Evolutionary conservation across 1,140 invertebrate species (phyloP), one percentile per base, ranked within the genome.

Genomic region (Leptestheria dahalacensis): DNA sequence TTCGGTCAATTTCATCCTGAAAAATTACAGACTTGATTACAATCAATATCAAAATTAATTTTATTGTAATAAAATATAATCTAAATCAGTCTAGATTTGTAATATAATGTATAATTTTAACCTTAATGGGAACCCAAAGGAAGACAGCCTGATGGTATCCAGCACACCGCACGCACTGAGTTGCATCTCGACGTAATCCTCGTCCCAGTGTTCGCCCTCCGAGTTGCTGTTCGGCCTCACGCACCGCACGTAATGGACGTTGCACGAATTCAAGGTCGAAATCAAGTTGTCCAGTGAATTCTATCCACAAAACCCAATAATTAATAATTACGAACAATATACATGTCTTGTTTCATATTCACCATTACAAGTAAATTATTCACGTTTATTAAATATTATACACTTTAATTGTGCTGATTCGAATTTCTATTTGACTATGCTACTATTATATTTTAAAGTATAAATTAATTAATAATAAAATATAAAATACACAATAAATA

Each of bases 61-160:
- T n/a, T n/a, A n/a, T n/a, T n/a, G n/a, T n/a, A n/a, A n/a, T n/a
- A n/a, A n/a, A n/a, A n/a, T n/a, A n/a, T n/a, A n/a, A n/a, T n/a
- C n/a, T n/a, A n/a, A n/a, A n/a, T n/a, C n/a, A n/a, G n/a, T n/a
- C n/a, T n/a, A n/a, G n/a, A n/a, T n/a, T n/a, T n/a, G n/a, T 53
- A 0, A 53, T 15, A 53, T 11, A 55, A 10, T n/a, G 2, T 26
- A 21, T 55, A 29, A 33, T 18, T n/a, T 20, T 25, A 12, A 62
- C 61, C 61, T 62, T 23, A 62, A 49, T 15, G 61, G 61, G 46
- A 48, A 57, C 48, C 61, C 61, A 15, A 62, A 50, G 46, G 54
- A 58, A 1, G 61, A 57, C 1, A 62, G 18, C 23, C 41, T 55
- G 6, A 62, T 48, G 6, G 61, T 62, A 33, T 62, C 61, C 24